Percentiles rank a stretch among this genome's conserved stretches.
phyloP scores from a whole-genome alignment of 1,140 invertebrate species.

The Panulirus ornatus region DNA sequence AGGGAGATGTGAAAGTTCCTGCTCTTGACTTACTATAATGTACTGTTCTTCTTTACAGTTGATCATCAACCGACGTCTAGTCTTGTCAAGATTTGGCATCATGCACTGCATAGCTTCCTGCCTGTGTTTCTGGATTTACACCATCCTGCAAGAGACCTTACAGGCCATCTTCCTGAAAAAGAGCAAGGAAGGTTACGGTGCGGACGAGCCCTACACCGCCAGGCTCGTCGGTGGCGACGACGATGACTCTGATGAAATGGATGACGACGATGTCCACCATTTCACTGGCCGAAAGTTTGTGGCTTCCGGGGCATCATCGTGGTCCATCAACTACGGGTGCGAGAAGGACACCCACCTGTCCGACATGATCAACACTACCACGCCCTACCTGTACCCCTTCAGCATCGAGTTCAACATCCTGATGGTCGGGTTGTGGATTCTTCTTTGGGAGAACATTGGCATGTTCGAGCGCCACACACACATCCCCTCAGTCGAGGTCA shows the following conservation, averaged over 20 bases:
- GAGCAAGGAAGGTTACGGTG: neutral
- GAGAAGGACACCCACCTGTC: constrained; percentile 78
- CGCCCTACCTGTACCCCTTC: constrained; percentile 86
- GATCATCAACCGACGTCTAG: constrained; percentile 82
- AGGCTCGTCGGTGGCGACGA: constrained; percentile 34
- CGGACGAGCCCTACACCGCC: constrained; percentile 15
- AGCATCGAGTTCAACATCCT: constrained; percentile 87
- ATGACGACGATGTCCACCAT: constrained; percentile 46
- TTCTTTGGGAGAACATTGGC: constrained; percentile 86
- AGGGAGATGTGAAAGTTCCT: no score
- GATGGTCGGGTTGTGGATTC: constrained; percentile 86
- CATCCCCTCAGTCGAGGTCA: constrained; percentile 73
- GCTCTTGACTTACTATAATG: no score
- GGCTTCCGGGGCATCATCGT: constrained; percentile 18
- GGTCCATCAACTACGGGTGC: constrained; percentile 74
- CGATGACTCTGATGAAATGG: constrained; percentile 62
- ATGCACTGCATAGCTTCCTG: constrained; percentile 87
- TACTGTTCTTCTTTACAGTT: constrained; percentile 80
- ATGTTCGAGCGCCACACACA: constrained; percentile 78
- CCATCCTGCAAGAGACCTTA: constrained; percentile 85
- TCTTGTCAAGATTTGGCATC: constrained; percentile 83
- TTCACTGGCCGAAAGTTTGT: constrained; percentile 25
- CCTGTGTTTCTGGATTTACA: constrained; percentile 86
- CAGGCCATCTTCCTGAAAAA: constrained; percentile 77
- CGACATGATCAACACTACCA: constrained; percentile 80